Evolutionary conservation across 2,888 invertebrate species (phyloP), one percentile per base, ranked within the genome.

Genomic region (Hypercompe scribonia): DNA sequence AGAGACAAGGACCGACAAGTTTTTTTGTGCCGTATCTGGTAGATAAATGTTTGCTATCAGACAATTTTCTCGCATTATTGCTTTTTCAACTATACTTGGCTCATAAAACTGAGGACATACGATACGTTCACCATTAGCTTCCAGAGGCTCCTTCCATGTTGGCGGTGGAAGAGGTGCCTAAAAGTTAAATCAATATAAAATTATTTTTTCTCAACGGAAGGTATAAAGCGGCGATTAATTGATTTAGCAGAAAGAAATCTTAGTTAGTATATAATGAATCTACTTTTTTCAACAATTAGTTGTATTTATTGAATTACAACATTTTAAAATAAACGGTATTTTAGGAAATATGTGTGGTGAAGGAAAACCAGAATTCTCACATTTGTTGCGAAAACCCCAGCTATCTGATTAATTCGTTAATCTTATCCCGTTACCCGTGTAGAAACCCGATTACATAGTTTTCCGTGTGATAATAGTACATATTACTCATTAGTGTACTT

Each of bases 31-130:
- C 11, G 90, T 92, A 68, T 90, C 87, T 3, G 93, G 91, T 2
- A 92, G 91, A 50, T 89, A 93, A 4, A 94, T 86, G 78, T 91
- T 94, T n/a, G 92, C 86, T 2, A 69, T 31, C n/a, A 73, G 87
- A 69, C 94, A 94, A 61, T 94, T 90, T 76, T 94, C 93, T 71
- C 84, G 83, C 67, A 82, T 73, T 24, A 18, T 61, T 21, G 10
- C 3, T 39, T 18, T 5, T 21, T 21, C 10, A 5, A 18, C 5
- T 3, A 68, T 28, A 7, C 21, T 10, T 24, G 24, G 3, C 24
- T 0, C 11, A 33, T 33, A 8, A 63, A 34, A 46, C 80, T 90
- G 90, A 7, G 88, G 90, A 58, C 90, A 90, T 54, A 87, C 69
- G 3, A 90, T 82, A 0, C 71, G 74, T 65, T 80, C 85, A n/a